These are phyloP conservation scores for Scalopus aquaticus DNA, from an alignment of 2,113 vertebrate species.

Conservation along the genomic window DNA sequence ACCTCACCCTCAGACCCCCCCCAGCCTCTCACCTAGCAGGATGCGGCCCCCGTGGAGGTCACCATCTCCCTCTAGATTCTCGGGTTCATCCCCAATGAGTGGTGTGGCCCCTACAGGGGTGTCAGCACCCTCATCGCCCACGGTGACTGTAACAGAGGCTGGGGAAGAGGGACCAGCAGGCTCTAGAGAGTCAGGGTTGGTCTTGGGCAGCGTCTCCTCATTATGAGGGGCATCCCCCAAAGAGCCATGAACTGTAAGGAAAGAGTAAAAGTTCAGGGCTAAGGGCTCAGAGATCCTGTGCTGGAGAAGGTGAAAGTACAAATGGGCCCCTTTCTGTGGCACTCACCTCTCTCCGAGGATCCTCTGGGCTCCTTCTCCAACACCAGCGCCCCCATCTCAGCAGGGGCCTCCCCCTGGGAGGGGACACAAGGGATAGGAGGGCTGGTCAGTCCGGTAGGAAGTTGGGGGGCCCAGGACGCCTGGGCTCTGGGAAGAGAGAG, in stretches of 20 bases:
- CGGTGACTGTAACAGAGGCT: constrained; percentile 78
- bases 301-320: not conserved
- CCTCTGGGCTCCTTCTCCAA: constrained; percentile 73
- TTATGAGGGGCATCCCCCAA: constrained; percentile 58
- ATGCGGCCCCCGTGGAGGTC: constrained; percentile 64
- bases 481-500: constrained; percentile 77
- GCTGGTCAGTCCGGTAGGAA: constrained; percentile 67
- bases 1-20: not conserved
- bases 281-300: not conserved
- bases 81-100: constrained; percentile 68
- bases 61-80: constrained; percentile 71
- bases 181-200: constrained; percentile 64
- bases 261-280: constrained; percentile 15
- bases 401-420: constrained; percentile 77
- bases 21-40: constrained; percentile 70
- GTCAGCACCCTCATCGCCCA: constrained; percentile 76
- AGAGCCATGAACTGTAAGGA: constrained; percentile 77
- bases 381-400: constrained; percentile 76
- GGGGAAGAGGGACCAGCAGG: constrained; percentile 73
- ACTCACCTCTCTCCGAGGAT: constrained; percentile 73
- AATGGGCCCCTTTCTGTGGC: not conserved
- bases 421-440: constrained; percentile 67
- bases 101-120: constrained; percentile 71
- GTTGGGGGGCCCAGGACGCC: constrained; percentile 73
- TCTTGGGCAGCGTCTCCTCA: constrained; percentile 70